These are phyloP conservation scores for Lophotis ruficrista DNA, from an alignment of 2,113 vertebrate species.

Conservation along the genomic window DNA sequence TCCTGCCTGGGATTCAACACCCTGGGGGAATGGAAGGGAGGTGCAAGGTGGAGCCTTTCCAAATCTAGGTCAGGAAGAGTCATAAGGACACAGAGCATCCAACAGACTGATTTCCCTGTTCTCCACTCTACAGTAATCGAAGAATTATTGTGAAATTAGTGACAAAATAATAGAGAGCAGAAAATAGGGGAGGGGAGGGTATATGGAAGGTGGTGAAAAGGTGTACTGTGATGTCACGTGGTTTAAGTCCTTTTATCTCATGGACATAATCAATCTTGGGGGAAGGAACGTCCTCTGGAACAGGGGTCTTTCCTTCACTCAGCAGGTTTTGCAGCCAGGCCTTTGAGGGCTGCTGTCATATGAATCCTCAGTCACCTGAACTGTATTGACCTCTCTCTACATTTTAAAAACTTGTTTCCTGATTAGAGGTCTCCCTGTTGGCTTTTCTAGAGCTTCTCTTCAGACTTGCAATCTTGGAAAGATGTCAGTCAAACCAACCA, in stretches of 20 bases:
- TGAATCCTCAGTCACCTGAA: not conserved
- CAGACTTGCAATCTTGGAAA: not conserved
- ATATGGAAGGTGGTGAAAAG: not conserved
- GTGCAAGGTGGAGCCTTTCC: not conserved
- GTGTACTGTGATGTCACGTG: not conserved
- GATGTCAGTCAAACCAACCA: not conserved
- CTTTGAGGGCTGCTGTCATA: not conserved
- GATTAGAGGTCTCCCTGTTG: not conserved
- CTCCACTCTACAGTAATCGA: not conserved
- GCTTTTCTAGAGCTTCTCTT: not conserved
- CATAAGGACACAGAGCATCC: not conserved
- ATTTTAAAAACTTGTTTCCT: not conserved
- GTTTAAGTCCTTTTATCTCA: not conserved
- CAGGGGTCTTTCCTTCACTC: not conserved
- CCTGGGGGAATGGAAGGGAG: not conserved
- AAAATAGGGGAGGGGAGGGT: not conserved
- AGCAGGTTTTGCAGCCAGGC: not conserved
- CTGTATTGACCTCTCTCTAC: not conserved
- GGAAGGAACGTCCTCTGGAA: not conserved
- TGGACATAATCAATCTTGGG: not conserved
- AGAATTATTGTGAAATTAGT: not conserved
- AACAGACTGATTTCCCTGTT: not conserved
- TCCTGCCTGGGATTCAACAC: not conserved
- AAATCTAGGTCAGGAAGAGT: constrained; percentile 9
- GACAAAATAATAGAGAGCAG: not conserved